These are phyloP conservation scores for Camarhynchus parvulus DNA, from an alignment of 2,113 vertebrate species.

Conservation along the genomic window DNA sequence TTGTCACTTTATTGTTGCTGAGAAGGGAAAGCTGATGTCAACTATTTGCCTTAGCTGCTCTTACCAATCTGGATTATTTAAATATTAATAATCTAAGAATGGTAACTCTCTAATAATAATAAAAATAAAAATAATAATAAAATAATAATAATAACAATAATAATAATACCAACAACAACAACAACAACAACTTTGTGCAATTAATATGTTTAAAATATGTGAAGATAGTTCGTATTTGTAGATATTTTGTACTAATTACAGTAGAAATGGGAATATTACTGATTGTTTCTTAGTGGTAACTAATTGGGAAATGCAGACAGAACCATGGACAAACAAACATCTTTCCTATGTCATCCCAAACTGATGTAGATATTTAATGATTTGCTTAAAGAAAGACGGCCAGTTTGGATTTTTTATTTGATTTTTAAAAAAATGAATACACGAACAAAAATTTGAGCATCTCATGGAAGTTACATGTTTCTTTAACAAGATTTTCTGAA, in stretches of 20 bases:
- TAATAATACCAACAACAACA: too few species aligned
- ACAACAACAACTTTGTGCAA: not conserved
- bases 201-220: not conserved
- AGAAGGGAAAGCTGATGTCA: not conserved
- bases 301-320: not conserved
- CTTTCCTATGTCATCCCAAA: not conserved
- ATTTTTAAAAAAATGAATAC: not conserved
- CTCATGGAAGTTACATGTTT: not conserved
- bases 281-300: not conserved
- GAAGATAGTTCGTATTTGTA: not conserved
- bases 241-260: not conserved
- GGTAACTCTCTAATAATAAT: not conserved
- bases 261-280: not conserved
- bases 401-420: not conserved
- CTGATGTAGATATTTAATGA: not conserved
- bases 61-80: not conserved
- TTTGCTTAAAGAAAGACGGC: not conserved
- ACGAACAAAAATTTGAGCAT: not conserved
- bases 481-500: not conserved
- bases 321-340: not conserved
- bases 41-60: not conserved
- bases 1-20: not conserved
- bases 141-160: too few species aligned
- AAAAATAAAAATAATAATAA: too few species aligned
- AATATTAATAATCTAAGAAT: not conserved